Conservation (phyloP, 2,113 vertebrate species). For the Naja naja region DNA sequence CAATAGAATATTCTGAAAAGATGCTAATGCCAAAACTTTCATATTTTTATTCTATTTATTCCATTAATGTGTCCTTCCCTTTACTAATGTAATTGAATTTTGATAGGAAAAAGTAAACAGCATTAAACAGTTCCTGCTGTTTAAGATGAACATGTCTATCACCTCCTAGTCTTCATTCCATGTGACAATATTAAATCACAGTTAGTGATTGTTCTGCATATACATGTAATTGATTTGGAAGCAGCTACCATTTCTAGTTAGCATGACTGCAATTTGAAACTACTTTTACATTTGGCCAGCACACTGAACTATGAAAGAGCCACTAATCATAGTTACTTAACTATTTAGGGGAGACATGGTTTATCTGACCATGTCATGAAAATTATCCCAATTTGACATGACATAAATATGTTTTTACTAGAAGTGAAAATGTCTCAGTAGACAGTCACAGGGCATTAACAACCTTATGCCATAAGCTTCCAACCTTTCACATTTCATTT, state of each 20-base stretch:
- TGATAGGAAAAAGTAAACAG: neutral
- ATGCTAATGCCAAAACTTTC: conserved; percentile 12
- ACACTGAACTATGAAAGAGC: neutral
- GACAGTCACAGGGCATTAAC: neutral
- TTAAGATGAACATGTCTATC: neutral
- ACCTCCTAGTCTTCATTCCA: neutral
- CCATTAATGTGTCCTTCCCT: neutral
- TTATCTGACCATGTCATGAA: neutral
- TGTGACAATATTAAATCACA: neutral
- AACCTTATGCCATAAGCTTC: neutral
- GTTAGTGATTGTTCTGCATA: neutral
- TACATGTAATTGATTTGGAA: neutral
- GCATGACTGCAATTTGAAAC: neutral
- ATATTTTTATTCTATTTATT: neutral
- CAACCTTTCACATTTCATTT: neutral
- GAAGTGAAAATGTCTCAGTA: neutral
- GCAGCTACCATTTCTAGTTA: neutral
- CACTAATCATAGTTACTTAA: neutral
- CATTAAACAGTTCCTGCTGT: neutral
- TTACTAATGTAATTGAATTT: neutral
- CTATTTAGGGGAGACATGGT: neutral
- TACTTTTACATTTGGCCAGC: neutral
- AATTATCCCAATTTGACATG: neutral
- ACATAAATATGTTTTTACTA: neutral
- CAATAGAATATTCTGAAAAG: neutral